phyloP scores from a whole-genome alignment of 2,797 vertebrate species.

The Melanotaenia maccullochi region DNA sequence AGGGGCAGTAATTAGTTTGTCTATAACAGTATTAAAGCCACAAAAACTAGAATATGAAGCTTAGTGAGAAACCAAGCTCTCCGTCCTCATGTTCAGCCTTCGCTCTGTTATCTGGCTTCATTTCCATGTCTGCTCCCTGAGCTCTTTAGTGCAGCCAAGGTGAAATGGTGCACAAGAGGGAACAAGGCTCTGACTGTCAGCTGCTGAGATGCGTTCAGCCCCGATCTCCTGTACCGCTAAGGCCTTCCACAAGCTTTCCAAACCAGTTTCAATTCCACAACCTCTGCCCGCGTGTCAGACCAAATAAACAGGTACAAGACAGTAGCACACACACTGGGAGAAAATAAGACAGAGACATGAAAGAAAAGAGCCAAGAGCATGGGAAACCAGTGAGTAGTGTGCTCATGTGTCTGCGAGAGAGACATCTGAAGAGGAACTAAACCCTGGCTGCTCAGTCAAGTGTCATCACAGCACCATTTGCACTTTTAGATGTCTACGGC shows the following conservation, averaged over 20 bases:
- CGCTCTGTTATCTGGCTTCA: constrained; percentile 34
- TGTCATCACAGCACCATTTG: not conserved
- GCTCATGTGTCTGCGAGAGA: constrained; percentile 5
- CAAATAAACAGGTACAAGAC: constrained; percentile 67
- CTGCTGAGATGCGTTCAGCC: constrained; percentile 47
- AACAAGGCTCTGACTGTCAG: constrained; percentile 58
- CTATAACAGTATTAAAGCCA: constrained; percentile 17
- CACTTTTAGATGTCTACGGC: not conserved
- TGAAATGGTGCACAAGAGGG: constrained; percentile 50
- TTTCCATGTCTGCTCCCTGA: constrained; percentile 36
- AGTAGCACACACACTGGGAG: constrained; percentile 24
- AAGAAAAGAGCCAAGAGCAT: constrained; percentile 3
- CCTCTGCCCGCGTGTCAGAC: constrained; percentile 58
- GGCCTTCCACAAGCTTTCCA: constrained; percentile 51
- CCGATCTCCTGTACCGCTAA: constrained; percentile 41
- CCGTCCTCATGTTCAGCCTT: constrained; percentile 38
- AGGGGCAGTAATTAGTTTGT: not conserved
- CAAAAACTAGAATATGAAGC: constrained; percentile 25
- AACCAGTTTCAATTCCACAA: constrained; percentile 61
- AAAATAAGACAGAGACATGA: constrained; percentile 38
- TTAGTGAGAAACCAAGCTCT: constrained; percentile 12
- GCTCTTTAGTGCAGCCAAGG: constrained; percentile 59
- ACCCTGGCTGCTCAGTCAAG: not conserved
- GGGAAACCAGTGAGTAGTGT: constrained; percentile 7
- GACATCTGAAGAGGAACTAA: not conserved